These are phyloP conservation scores for Thomomys bottae DNA, from an alignment of 2,113 vertebrate species.

Conservation along the genomic window DNA sequence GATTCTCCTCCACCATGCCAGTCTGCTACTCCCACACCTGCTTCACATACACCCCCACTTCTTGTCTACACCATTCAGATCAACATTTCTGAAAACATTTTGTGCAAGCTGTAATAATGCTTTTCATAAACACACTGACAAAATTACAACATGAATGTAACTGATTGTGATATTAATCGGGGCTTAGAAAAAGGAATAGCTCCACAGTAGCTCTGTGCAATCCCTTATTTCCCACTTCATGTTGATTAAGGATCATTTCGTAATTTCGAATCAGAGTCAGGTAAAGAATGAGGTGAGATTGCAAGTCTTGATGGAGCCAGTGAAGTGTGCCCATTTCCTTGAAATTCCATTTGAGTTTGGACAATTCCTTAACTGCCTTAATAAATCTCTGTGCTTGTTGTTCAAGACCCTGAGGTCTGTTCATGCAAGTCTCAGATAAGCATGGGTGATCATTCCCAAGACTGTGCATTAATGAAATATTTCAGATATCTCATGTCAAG, in stretches of 20 bases:
- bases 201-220: neutral
- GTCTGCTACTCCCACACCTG: neutral
- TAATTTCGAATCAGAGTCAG: constrained; percentile 88
- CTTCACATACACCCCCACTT: neutral
- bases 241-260: constrained; percentile 89
- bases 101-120: neutral
- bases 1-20: neutral
- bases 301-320: constrained; percentile 87
- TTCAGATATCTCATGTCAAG: too few species aligned
- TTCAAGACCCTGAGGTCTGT: constrained; percentile 91
- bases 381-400: constrained; percentile 93
- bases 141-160: neutral
- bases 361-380: constrained; percentile 91
- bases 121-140: constrained; percentile 1
- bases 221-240: constrained; percentile 35
- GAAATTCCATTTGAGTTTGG: constrained; percentile 91
- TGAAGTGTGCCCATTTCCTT: constrained; percentile 85
- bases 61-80: neutral
- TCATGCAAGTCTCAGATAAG: constrained; percentile 92
- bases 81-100: constrained; percentile 34
- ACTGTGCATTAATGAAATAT: constrained; percentile 85
- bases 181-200: neutral
- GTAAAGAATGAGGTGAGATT: constrained; percentile 87
- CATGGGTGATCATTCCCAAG: constrained; percentile 92
- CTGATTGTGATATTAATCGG: constrained; percentile 27